These are phyloP conservation scores for Agriopis leucophaearia DNA, from an alignment of 2,888 invertebrate species.

Conservation along the genomic window DNA sequence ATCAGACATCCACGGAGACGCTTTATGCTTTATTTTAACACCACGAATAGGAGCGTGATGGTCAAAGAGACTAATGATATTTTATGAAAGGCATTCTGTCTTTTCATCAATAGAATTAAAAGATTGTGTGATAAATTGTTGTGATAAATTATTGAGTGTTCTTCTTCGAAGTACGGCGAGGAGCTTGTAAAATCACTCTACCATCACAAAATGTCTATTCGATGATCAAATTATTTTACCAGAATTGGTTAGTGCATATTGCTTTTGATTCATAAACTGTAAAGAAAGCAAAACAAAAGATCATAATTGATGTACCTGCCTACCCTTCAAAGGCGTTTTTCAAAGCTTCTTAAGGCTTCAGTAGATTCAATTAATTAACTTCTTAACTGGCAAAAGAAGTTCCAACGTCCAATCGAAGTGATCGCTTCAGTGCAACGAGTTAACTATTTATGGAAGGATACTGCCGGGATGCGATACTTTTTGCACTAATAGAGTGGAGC, in stretches of 20 bases:
- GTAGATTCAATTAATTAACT: constrained; percentile 62
- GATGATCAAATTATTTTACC: constrained; percentile 45
- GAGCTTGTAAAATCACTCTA: constrained; percentile 54
- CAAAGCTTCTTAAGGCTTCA: constrained; percentile 15
- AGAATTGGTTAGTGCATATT: constrained; percentile 33
- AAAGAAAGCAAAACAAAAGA: neutral
- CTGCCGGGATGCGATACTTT: constrained; percentile 24
- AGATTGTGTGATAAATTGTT: too few relatives aligned
- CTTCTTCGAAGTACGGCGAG: constrained; percentile 19
- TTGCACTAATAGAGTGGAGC: neutral
- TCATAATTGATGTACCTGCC: neutral
- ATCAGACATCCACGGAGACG: too few relatives aligned
- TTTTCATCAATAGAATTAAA: too few relatives aligned
- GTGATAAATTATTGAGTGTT: constrained; percentile 9
- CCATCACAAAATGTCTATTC: constrained; percentile 50
- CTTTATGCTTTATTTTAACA: too few relatives aligned
- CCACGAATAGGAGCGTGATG: too few relatives aligned
- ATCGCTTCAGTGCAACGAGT: constrained; percentile 44
- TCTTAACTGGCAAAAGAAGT: constrained; percentile 52
- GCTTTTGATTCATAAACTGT: constrained; percentile 15
- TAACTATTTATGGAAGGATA: constrained; percentile 35
- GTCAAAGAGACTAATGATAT: too few relatives aligned
- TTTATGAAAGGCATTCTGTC: too few relatives aligned
- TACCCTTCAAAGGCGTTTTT: neutral
- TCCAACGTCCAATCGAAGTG: constrained; percentile 41